Conservation (phyloP, 1,140 invertebrate genomes). For the Helicoverpa armigera region DNA sequence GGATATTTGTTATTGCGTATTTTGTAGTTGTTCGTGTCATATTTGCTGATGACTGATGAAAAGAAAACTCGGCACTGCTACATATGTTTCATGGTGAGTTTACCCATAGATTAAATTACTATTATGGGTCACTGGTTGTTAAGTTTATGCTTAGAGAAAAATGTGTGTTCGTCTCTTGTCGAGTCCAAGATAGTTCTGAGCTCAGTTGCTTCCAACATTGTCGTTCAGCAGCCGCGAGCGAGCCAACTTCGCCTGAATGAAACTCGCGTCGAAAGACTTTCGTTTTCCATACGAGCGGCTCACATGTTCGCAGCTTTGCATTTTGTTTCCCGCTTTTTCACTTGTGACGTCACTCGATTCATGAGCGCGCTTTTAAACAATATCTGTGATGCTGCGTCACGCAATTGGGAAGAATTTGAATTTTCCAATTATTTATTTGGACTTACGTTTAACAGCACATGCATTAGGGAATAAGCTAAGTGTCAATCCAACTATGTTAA, state of each 20-base stretch:
- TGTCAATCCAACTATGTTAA: too few relatives aligned
- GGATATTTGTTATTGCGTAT: neutral
- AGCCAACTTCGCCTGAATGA: constrained; percentile 81
- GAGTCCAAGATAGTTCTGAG: constrained; percentile 28
- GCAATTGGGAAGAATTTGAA: neutral
- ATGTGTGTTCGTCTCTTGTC: neutral
- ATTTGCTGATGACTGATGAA: too few relatives aligned
- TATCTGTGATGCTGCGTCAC: constrained; percentile 19
- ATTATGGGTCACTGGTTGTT: too few relatives aligned
- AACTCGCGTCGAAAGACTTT: constrained; percentile 82
- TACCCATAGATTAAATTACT: too few relatives aligned
- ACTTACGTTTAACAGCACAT: too few relatives aligned
- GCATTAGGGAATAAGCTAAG: neutral
- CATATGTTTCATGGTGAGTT: too few relatives aligned
- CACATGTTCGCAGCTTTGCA: constrained; percentile 81
- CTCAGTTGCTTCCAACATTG: constrained; percentile 53
- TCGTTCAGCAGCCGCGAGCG: constrained; percentile 57
- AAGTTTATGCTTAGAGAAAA: neutral
- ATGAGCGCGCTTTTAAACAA: constrained; percentile 52
- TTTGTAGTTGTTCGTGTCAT: too few relatives aligned
- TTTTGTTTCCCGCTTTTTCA: constrained; percentile 83
- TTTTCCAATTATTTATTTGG: neutral
- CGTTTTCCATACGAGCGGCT: constrained; percentile 83
- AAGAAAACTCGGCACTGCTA: too few relatives aligned
- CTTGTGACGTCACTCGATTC: constrained; percentile 80